phyloP scores from a whole-genome alignment of 2,797 vertebrate species.

The Dendrocincla tyrannina region DNA sequence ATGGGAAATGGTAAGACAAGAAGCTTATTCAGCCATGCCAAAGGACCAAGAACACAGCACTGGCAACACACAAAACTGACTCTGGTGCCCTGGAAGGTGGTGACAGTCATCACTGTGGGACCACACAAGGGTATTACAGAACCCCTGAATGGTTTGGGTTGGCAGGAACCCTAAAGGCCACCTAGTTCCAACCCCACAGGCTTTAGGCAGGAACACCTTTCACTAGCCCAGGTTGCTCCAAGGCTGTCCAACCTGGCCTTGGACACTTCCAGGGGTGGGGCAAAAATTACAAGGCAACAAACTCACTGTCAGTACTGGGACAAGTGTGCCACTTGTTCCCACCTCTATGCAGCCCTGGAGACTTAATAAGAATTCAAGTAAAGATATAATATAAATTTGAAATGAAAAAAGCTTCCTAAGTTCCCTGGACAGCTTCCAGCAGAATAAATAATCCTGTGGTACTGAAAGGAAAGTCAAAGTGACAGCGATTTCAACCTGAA shows the following conservation, averaged over 20 bases:
- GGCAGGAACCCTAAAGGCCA: background rate
- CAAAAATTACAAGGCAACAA: background rate
- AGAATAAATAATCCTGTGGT: background rate
- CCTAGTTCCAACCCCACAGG: background rate
- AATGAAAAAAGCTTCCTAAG: background rate
- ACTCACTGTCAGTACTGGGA: background rate
- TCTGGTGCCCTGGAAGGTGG: background rate
- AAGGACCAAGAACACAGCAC: background rate
- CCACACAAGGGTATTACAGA: background rate
- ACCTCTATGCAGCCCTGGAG: background rate
- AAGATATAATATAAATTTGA: background rate
- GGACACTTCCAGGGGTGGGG: background rate
- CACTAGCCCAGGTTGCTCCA: background rate
- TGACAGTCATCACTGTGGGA: background rate
- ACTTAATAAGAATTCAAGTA: background rate
- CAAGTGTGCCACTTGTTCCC: accelerated
- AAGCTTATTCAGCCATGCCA: background rate
- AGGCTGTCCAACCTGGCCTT: too few species aligned
- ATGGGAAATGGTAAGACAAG: background rate
- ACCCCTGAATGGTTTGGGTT: background rate
- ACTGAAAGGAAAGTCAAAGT: background rate
- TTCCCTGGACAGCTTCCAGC: background rate
- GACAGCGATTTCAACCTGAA: background rate
- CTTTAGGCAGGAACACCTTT: background rate
- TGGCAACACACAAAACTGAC: background rate